Evolutionary conservation across 2,797 vertebrate genomes (phyloP).

Genomic region (Morelia viridis): DNA sequence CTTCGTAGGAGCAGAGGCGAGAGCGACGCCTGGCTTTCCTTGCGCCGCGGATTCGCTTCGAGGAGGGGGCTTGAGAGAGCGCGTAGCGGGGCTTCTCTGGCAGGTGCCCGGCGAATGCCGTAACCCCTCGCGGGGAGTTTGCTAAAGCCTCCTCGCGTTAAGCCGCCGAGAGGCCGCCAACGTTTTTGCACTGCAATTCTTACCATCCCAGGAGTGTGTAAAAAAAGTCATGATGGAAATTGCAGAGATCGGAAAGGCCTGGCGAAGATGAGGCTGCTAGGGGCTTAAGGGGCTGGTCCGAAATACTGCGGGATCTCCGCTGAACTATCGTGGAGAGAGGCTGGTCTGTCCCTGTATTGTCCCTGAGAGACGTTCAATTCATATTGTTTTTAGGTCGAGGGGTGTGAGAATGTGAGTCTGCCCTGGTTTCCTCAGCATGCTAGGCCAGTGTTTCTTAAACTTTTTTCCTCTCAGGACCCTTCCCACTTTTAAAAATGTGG

Average conservation of each 20-base stretch:
- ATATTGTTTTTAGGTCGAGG: not conserved
- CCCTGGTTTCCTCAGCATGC: not conserved
- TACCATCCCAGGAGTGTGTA: not conserved
- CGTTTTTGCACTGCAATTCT: not conserved
- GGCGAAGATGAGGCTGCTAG: not conserved
- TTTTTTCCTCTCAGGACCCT: not conserved
- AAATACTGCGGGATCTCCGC: not conserved
- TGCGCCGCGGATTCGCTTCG: not conserved
- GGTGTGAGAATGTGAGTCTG: not conserved
- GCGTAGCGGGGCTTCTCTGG: not conserved
- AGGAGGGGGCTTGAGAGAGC: not conserved
- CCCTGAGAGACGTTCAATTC: not conserved
- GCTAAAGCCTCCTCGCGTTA: not conserved
- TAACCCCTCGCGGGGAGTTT: not conserved
- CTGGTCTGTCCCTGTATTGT: not conserved
- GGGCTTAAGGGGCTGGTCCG: not conserved
- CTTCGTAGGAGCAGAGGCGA: not conserved
- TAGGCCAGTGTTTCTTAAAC: not conserved
- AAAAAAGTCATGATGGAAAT: not conserved
- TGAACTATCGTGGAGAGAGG: not conserved
- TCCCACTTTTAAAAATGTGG: not conserved
- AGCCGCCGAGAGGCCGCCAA: not conserved
- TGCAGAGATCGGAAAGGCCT: not conserved
- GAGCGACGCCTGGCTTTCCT: not conserved
- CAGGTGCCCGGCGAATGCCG: not conserved